Percentiles rank a stretch among this genome's conserved stretches.
phyloP scores from a whole-genome alignment of 2,797 vertebrate species.

The Leptoclinus maculatus region DNA sequence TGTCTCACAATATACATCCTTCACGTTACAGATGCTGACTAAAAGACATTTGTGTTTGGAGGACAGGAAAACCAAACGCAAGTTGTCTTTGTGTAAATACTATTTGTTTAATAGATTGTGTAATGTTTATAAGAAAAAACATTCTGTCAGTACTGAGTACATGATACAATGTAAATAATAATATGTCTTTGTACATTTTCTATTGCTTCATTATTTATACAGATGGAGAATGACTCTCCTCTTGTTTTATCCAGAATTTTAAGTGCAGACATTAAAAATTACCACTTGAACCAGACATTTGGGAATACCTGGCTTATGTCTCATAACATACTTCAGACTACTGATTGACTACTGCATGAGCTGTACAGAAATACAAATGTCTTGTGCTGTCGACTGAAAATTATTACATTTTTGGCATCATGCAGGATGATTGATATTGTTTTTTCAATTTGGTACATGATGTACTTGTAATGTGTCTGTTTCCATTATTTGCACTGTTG shows the following conservation, averaged over 20 bases:
- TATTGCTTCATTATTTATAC: conserved; percentile 4
- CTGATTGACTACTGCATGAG: not conserved
- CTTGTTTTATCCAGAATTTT: not conserved
- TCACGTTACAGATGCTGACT: conserved; percentile 49
- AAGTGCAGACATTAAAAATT: not conserved
- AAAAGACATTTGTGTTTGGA: conserved; percentile 32
- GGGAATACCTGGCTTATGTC: not conserved
- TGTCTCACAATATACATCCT: conserved; percentile 67
- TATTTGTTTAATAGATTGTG: conserved; percentile 27
- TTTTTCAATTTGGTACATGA: not conserved
- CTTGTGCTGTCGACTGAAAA: not conserved
- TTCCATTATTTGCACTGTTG: too few relatives aligned
- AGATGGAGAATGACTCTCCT: not conserved
- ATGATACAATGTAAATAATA: conserved; percentile 19
- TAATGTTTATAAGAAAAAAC: conserved; percentile 1
- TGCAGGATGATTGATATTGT: not conserved
- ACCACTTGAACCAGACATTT: not conserved
- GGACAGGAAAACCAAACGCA: conserved; percentile 9
- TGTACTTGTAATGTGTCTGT: not conserved
- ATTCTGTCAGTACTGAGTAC: not conserved
- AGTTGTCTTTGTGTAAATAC: conserved; percentile 9
- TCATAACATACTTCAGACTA: not conserved
- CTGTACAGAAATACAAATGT: conserved; percentile 10
- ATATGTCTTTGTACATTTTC: conserved; percentile 18
- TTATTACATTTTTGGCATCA: too few relatives aligned